A percentile compares a stretch with the other conserved stretches of the same genome.
Conservation (phyloP, 2,888 invertebrate genomes). For the Luperina testacea region DNA sequence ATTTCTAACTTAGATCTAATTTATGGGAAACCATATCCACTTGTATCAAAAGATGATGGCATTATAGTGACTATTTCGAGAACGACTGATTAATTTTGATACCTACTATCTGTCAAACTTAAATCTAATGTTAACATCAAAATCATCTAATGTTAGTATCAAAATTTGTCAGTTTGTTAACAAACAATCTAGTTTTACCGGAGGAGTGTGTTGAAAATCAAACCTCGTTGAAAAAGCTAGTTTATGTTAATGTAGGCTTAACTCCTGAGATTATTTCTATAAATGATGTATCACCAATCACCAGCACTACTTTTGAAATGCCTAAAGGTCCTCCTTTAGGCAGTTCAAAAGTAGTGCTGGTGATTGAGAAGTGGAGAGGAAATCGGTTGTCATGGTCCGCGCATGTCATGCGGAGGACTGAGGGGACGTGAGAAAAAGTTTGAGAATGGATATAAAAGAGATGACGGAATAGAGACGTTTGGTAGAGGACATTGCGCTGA, state of each 20-base stretch:
- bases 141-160: no score
- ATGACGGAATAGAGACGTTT: background rate
- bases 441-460: background rate
- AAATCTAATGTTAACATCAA: background rate
- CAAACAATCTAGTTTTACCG: background rate
- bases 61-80: background rate
- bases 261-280: background rate
- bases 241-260: background rate
- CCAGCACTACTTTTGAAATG: no score
- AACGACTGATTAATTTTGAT: background rate
- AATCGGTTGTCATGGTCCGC: background rate
- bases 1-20: conserved; percentile 15
- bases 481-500: background rate
- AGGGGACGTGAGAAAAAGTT: background rate
- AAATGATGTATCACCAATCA: no score
- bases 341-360: background rate
- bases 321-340: no score
- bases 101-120: background rate
- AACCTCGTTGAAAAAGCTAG: background rate
- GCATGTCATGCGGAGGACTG: background rate
- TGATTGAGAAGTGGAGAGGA: background rate
- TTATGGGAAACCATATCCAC: background rate
- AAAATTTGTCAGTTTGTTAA: background rate
- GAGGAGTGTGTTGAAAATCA: background rate
- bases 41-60: background rate